Base-by-base conservation (phyloP, 2,888 invertebrate genomes). In the Papilio elwesi region DNA sequence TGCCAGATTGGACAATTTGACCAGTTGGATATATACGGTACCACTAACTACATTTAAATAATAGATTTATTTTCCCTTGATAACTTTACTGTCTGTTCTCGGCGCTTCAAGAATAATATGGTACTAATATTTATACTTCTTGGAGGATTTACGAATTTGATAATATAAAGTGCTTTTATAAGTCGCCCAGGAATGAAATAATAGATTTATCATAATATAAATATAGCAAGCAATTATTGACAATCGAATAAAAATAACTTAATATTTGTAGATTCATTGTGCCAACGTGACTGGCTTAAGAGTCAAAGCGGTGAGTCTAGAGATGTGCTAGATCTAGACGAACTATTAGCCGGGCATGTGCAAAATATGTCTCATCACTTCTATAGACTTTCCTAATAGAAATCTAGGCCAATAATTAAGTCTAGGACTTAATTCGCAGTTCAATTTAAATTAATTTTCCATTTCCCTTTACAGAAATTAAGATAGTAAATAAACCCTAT, bases 291-390 rank as follows among this genome's bases (percentile, higher is more conserved):
- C 87, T 93, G 93, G 93, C 93, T 93, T 83, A 92, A 93, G 88
- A 85, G 91, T 87, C 93, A 91, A 89, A 92, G 90, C 85, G 93
- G 93, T 93, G 90, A 93, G 93, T 93, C 91, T 93, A 93, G 92
- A 89, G 83, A 81, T 76, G 85, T 70, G 52, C 87, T 93, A 93
- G 92, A 83, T 87, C 90, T 92, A 92, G 90, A 89, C 89, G 81
- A 80, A 81, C 86, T 89, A 87, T 89, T 91, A 91, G 91, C 83
- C 77, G 79, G 87, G 91, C 91, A 91, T 92, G 90, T 85, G 79
- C 81, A 82, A 84, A 82, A 80, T 84, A 76, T 78, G 76, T 85
- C 85, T 85, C 78, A 79, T 83, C 85, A 87, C 78, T 76, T 79
- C 84, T 83, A 81, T 76, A 79, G 36, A 75, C 83, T 76, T 83